These are phyloP conservation scores for Frieseomelitta varia DNA, from an alignment of 1,140 invertebrate genomes.

Conservation along the genomic window DNA sequence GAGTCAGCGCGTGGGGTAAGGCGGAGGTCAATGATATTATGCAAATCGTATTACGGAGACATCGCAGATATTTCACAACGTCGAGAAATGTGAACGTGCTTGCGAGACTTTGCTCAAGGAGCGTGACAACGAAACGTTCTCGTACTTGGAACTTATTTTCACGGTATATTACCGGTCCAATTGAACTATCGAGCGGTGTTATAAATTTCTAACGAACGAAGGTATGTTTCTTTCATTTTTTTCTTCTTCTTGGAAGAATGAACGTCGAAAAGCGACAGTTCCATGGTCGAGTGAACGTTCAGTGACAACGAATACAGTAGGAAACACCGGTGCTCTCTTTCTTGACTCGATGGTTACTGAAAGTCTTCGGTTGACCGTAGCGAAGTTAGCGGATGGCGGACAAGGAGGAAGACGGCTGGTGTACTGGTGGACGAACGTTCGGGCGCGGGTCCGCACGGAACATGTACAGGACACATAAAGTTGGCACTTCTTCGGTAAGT, in stretches of 20 bases:
- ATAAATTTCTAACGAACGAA: neutral
- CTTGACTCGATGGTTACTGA: neutral
- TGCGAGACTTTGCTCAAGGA: slow-evolving; percentile 43
- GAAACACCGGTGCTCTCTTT: neutral
- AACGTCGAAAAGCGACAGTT: neutral
- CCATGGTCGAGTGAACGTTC: neutral
- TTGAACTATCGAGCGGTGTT: neutral
- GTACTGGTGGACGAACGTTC: neutral
- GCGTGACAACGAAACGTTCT: neutral
- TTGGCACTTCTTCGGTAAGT: slow-evolving; percentile 66
- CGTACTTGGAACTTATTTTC: neutral
- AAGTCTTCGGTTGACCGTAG: slow-evolving; percentile 32
- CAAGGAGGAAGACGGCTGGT: slow-evolving; percentile 2
- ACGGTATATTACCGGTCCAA: neutral
- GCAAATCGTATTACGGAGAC: slow-evolving; percentile 71
- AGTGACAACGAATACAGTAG: neutral
- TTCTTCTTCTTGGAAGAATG: neutral
- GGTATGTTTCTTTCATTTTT: neutral
- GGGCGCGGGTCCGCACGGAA: slow-evolving; percentile 18
- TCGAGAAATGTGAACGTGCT: slow-evolving; percentile 51
- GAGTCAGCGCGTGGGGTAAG: slow-evolving; percentile 56
- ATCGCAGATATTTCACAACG: slow-evolving; percentile 65
- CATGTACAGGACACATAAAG: slow-evolving; percentile 55
- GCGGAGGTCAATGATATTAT: slow-evolving; percentile 71
- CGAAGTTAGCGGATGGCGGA: slow-evolving; percentile 44